A percentile compares a stretch with the other conserved stretches of the same genome.
phyloP scores from a whole-genome alignment of 1,140 invertebrate species.

The Caenorhabditis brenneri region DNA sequence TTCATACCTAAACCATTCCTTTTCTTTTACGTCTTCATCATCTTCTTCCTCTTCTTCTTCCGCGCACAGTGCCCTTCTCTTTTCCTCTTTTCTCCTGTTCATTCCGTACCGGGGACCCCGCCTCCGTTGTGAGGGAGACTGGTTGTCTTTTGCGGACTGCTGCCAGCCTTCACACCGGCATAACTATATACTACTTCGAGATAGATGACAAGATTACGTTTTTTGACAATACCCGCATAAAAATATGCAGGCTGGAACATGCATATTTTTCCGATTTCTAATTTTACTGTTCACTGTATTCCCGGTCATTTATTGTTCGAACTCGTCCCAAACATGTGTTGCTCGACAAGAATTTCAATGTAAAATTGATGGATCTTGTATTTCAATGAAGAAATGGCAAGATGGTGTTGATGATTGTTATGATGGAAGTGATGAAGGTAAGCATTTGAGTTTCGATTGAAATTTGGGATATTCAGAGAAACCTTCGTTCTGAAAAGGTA shows the following conservation, averaged over 20 bases:
- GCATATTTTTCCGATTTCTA: not conserved
- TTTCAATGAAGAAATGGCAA: conserved; percentile 58
- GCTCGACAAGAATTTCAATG: conserved; percentile 52
- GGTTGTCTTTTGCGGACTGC: conserved; percentile 39
- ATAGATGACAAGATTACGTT: conserved; percentile 10
- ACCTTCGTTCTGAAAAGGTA: too few species aligned
- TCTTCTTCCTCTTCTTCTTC: not conserved
- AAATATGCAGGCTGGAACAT: conserved; percentile 34
- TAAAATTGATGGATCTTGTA: conserved; percentile 46
- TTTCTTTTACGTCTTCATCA: not conserved
- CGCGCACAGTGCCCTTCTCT: conserved; percentile 4
- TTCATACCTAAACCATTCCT: conserved; percentile 38
- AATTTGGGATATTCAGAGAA: too few species aligned
- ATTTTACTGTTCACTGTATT: not conserved
- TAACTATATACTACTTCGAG: conserved; percentile 37
- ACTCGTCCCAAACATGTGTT: not conserved
- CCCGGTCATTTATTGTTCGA: not conserved
- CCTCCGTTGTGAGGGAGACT: not conserved
- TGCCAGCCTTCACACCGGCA: conserved; percentile 32
- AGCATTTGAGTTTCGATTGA: not conserved
- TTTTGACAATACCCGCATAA: conserved; percentile 22
- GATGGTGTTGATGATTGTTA: conserved; percentile 58
- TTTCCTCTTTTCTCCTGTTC: not conserved
- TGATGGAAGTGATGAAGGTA: conserved; percentile 58
- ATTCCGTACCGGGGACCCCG: not conserved